Evolutionary conservation across 2,888 invertebrate genomes (phyloP), one percentile per base, ranked within the genome.

Genomic region (Xylocampa areola): DNA sequence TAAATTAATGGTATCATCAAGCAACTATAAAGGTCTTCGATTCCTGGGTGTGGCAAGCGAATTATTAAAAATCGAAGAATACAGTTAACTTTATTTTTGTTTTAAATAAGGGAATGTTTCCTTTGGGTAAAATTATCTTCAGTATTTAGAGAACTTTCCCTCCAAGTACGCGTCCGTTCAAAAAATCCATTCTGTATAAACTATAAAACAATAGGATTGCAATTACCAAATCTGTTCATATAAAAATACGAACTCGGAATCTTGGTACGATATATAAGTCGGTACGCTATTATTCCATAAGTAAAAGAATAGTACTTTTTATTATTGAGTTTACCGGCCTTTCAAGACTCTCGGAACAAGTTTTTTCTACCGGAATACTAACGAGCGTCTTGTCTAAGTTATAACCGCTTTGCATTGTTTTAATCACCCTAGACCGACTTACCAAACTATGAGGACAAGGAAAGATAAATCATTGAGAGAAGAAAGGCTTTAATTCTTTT

Each of bases 381-480:
- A 74, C 58, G 67, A 61, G 69, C 14, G 23, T 13, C 60, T 70
- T 61, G 57, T 66, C 67, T 60, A 59, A 72, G 59, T 72, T 71
- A 53, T 51, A 67, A 63, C 59, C 55, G 68, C 55, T 71, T 63
- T 52, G 67, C 75, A 67, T 74, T 72, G 72, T 74, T 71, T 74
- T 74, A 72, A 72, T 74, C 63, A 71, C 52, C 43, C 21, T 29
- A 14, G 49, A 49, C 57, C 17, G 48, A 35, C 39, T 65, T 25
- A 52, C 51, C 40, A 49, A 62, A 72, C 67, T 61, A 47, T 19
- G 36, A 41, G 43, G 66, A 69, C 55, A 35, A 52, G 40, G 10
- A 30, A 41, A 57, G 43, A 75, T 60, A 75, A 71, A 60, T 63
- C 55, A 51, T 63, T 55, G 25, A 6, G 30, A 47, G n/a, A n/a